Conservation (phyloP, 2,113 vertebrate species). For the Perognathus longimembris region DNA sequence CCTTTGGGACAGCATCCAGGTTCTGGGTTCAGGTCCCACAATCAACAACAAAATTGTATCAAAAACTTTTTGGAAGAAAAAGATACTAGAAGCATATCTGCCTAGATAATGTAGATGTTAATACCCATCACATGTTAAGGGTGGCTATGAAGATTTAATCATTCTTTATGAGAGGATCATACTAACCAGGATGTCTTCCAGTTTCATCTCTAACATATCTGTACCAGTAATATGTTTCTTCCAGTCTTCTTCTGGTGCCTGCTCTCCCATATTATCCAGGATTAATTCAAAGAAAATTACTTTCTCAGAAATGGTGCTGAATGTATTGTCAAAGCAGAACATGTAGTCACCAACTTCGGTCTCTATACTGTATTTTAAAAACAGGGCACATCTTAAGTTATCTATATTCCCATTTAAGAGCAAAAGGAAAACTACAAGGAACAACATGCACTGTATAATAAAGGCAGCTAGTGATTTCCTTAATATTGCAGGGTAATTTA, state of each 20-base stretch:
- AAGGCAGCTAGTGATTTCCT: not conserved
- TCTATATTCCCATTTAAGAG: not conserved
- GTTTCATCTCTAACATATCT: conserved; percentile 96
- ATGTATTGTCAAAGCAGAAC: conserved; percentile 99
- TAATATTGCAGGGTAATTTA: conserved; percentile 40
- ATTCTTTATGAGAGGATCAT: not conserved
- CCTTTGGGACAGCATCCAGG: too few species aligned
- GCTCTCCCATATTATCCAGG: conserved; percentile 95
- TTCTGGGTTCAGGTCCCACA: too few species aligned
- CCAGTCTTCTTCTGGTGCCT: conserved; percentile 93
- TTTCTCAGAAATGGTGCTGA: conserved; percentile 96
- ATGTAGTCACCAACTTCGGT: conserved; percentile 97
- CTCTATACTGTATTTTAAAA: conserved; percentile 89
- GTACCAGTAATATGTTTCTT: conserved; percentile 94
- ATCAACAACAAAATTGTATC: too few species aligned
- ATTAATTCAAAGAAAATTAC: conserved; percentile 99
- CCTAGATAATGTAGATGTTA: conserved; percentile 35
- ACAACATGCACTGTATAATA: not conserved
- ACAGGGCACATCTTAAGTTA: conserved; percentile 36
- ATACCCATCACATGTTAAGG: not conserved
- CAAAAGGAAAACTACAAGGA: conserved; percentile 12
- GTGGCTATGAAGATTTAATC: too few species aligned
- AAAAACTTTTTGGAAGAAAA: not conserved
- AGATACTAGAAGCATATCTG: conserved; percentile 35
- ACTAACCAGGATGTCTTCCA: conserved; percentile 97